Evolutionary conservation across 2,888 invertebrate species (phyloP), one percentile per base, ranked within the genome.

Genomic region (Lasioglossum figueresi): DNA sequence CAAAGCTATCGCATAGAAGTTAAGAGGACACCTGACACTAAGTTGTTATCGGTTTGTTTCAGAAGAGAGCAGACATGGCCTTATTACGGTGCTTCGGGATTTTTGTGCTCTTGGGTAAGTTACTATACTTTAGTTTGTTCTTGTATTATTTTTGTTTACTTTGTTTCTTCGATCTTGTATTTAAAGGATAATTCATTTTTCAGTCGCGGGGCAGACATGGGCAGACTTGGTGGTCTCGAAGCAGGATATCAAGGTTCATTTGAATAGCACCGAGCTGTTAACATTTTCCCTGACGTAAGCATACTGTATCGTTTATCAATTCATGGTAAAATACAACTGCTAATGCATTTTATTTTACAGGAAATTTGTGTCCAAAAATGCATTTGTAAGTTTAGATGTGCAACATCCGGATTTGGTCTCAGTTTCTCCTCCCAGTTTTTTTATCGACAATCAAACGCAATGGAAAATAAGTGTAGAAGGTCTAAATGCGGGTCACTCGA

Each of bases 361-460:
- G 37, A 1, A 68, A 37, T 10, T 10, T 95, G 95, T 91, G 79
- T 66, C 92, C 94, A 95, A 95, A 52, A 94, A 95, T 79, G 92
- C 96, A 0, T 94, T 93, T 78, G 94, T 97, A 70, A 94, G 95
- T n/a, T 95, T 97, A 37, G 94, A 96, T 59, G 95, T 96, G 66
- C 97, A 97, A 91, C 97, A 97, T 91, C 94, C 96, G 0, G 97
- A 97, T 90, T 96, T 97, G 86, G 95, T 97, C 6, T 95, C 96
- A 89, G 93, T 97, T 56, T 94, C 95, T 0, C 97, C 97, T 0
- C 89, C 94, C 0, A 93, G 93, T 2, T 68, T 68, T 34, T 0
- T 1, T 23, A 37, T 94, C 0, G 92, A 94, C 12, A 93, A 92
- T 23, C 91, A 40, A 63, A 19, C 0, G 5, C 5, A 94, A 0